Evolutionary conservation across 2,888 invertebrate species (phyloP), one percentile per base, ranked within the genome.

Genomic region (Torymus auratus): DNA sequence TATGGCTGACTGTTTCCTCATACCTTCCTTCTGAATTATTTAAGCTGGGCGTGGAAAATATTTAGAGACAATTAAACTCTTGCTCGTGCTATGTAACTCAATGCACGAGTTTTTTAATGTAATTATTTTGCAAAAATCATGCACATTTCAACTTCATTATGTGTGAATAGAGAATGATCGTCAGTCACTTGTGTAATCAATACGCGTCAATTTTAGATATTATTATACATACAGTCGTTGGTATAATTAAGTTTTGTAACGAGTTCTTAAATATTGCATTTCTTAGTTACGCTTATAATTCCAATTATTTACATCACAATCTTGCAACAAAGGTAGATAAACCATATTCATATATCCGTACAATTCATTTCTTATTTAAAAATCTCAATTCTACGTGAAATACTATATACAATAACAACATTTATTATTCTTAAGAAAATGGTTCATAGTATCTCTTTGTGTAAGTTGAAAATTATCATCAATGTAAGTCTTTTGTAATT

Each of bases 1-100:
- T 74, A 80, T 70, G 52, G 70, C 13, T 52, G 17, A 56, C 50
- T 2, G 52, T 80, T 74, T 80, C 79, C 74, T n/a, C 74, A 75
- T 64, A 20, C 75, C 56, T 41, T 23, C 55, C 60, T 73, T 70
- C 15, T 80, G 80, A 65, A 80, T 80, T 74, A 70, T 70, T 73
- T 68, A 80, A 74, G 52, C 55, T 75, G 53, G 64, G 70, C 10
- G 70, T 70, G 60, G 58, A 70, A 74, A 74, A 64, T 70, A 58
- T 52, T 64, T 75, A 60, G 53, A 70, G 60, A 70, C 75, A 70
- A 70, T 80, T 65, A 68, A 70, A 73, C 67, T 68, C 53, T 55
- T 60, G 11, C 64, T 56, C 73, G 23, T 4, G 14, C n/a, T n/a
- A n/a, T 20, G 12, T 15, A 56, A 56, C 28, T 53, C n/a, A 23